Base-by-base conservation (phyloP, 2,113 vertebrate genomes). In the Symphodus melops region DNA sequence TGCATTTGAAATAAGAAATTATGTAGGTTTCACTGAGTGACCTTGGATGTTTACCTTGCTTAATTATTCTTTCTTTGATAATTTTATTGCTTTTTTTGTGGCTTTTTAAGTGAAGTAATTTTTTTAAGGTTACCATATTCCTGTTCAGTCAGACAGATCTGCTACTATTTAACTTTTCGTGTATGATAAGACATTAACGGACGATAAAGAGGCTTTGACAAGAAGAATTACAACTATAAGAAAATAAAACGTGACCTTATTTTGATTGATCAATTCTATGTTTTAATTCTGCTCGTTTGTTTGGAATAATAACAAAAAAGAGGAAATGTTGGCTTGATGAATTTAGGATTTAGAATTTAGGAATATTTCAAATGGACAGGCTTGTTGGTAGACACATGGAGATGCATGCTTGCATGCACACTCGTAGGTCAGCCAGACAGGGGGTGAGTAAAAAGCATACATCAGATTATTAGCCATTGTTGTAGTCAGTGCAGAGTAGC, bases 401-500 rank as follows among this genome's bases (percentile, higher is more conserved):
- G 28, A 49, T 8, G 72, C 33, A 33, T 9, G 33, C 25, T 16
- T 51, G 67, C 23, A 68, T 52, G 39, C 51, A 77, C 59, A 37
- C 54, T 49, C 14, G 49, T 72, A 39, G 52, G 64, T 75, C 28
- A 77, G 54, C 14, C 54, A 79, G 56, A 46, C 16, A 39, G 58
- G 72, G 57, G 19, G 28, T 67, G 44, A 59, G 57, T 70, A 41
- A 72, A 72, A 59, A 76, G 66, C 70, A 71, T 41, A 69, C 20
- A 58, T 82, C 68, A 72, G 20, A 74, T 75, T 64, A 59, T 68
- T 52, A 86, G 72, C 23, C 54, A 71, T 8, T 72, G 63, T 67
- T 25, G 77, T 55, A 68, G 33, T 36, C 39, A 72, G 55, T 72
- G 68, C 79, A 78, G 51, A 60, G 85, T 77, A 63, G 75, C 61